Evolutionary conservation across 23 tunicate genomes (phyloP).

Genomic region (Ciona savignyi): DNA sequence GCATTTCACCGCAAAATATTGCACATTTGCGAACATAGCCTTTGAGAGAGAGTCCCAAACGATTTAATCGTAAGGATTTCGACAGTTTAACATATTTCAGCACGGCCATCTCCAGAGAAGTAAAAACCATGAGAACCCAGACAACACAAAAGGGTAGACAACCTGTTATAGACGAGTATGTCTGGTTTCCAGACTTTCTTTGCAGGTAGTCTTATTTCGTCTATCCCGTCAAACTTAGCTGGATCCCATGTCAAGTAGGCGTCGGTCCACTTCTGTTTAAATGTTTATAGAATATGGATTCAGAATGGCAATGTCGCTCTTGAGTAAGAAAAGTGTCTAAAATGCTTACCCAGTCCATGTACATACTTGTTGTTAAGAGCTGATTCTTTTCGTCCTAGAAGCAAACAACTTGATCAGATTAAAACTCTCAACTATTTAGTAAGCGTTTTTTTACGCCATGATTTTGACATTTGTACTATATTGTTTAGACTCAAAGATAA

Average conservation of each 20-base stretch:
- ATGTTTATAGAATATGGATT: background rate
- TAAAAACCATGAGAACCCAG: no score
- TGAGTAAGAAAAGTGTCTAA: background rate
- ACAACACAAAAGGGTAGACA: no score
- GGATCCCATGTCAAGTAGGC: constrained; percentile 53
- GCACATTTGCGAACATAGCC: no score
- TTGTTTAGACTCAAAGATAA: no score
- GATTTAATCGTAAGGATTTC: no score
- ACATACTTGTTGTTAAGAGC: constrained; percentile 79
- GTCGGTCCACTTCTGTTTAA: constrained; percentile 58
- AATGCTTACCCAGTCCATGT: constrained; percentile 68
- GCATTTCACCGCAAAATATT: no score
- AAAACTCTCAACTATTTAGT: background rate
- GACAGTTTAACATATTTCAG: no score
- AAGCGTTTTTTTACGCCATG: background rate
- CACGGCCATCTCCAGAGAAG: no score
- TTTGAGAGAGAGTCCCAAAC: no score
- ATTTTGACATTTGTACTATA: background rate
- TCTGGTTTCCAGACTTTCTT: constrained; percentile 76
- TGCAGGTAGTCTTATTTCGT: constrained; percentile 48
- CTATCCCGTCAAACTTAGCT: constrained; percentile 28
- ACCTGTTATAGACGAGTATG: constrained; percentile 78
- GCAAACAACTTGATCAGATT: background rate
- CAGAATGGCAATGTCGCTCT: background rate
- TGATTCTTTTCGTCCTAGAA: constrained; percentile 87